Base-by-base conservation (phyloP, 2,113 vertebrate genomes). In the Colaptes auratus region DNA sequence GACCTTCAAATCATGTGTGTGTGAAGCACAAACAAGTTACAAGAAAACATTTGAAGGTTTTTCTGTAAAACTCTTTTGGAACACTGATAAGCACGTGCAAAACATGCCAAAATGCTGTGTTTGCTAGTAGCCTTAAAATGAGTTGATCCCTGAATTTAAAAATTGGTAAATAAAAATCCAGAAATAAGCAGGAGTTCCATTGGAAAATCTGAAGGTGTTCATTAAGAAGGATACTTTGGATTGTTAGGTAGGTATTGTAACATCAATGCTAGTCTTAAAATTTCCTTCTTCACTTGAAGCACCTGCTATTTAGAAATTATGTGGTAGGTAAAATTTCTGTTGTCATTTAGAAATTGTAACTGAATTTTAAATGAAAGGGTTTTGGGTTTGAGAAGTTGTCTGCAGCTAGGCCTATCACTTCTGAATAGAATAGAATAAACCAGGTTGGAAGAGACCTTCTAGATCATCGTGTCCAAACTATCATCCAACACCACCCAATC, bases 1-100 rank as follows among this genome's bases (percentile, higher is more conserved):
- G 65, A 31, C 15, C 23, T 77, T 36, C n/a, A 67, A 20, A 7
- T 65, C 19, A 15, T 10, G 8, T 15, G 31, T 30, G 19, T 7
- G 14, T 12, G 20, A 15, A 61, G 16, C 7, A n/a, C 0, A 1
- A 48, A 14, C 7, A 1, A 9, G 23, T 82, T 56, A 31, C 8
- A 67, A 48, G 14, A 21, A 76, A 75, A 71, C 4, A 48, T 59
- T 9, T 63, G 13, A 17, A 61, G 5, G 0, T 28, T 83, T 88
- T 80, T 59, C 28, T 50, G 12, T 42, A 71, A 83, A 78, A 76
- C n/a, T 65, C 44, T n/a, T n/a, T 25, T 48, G 4, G 1, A 66
- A 55, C 9, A 19, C 19, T 67, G n/a, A 64, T 31, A 56, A 52
- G 27, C 14, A 74, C 52, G 12, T 36, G 6, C n/a, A 63, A 94